Percentiles rank a stretch among this genome's conserved stretches.
Conservation (phyloP, 2,797 vertebrate species). For the Ctenopoma multispine region DNA sequence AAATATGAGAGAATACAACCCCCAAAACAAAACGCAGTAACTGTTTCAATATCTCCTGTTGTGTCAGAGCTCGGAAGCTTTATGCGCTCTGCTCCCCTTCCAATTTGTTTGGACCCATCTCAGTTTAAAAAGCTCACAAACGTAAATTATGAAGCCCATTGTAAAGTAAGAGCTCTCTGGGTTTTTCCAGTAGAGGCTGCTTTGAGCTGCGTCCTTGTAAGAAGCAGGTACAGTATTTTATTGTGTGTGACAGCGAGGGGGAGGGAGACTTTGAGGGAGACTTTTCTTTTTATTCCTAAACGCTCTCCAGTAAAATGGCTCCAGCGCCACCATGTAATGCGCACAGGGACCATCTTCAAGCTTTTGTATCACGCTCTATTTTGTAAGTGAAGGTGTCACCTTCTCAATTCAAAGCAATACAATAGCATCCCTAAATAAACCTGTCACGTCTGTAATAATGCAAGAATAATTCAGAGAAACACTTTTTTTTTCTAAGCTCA, state of each 20-base stretch:
- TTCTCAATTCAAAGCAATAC: constrained; percentile 14
- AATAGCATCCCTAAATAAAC: constrained; percentile 19
- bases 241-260: not conserved
- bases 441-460: not conserved
- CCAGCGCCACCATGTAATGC: not conserved
- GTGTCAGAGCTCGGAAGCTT: constrained; percentile 25
- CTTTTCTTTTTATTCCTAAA: not conserved
- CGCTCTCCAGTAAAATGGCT: constrained; percentile 6
- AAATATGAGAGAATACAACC: constrained; percentile 36
- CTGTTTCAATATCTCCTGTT: constrained; percentile 52
- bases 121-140: constrained; percentile 37
- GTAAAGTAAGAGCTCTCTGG: constrained; percentile 28
- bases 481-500: not conserved
- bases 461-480: constrained; percentile 1
- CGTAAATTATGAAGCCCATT: constrained; percentile 48
- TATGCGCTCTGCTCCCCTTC: constrained; percentile 26
- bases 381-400: constrained; percentile 15
- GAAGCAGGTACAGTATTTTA: not conserved
- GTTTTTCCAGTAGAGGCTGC: constrained; percentile 18
- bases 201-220: constrained; percentile 24
- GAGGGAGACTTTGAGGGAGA: not conserved
- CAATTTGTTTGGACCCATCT: constrained; percentile 14
- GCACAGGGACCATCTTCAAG: constrained; percentile 16
- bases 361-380: not conserved
- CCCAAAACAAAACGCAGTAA: constrained; percentile 28